Conservation (phyloP, 2,888 invertebrate species). For the Pollenia amentaria region DNA sequence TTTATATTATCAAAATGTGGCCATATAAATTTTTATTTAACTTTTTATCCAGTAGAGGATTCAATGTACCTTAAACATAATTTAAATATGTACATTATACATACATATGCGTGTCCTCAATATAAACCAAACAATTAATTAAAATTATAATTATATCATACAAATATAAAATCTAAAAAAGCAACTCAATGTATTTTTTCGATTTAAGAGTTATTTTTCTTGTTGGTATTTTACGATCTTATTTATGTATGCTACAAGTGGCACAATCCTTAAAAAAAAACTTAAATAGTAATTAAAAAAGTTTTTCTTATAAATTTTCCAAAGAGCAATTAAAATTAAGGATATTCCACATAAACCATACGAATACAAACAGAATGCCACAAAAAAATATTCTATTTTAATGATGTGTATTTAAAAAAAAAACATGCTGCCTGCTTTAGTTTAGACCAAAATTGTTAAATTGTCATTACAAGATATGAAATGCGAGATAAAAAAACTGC, state of each 20-base stretch:
- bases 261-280: conserved; percentile 1
- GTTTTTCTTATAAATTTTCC: background rate
- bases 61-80: too few species aligned
- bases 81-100: too few species aligned
- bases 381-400: conserved; percentile 9
- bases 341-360: conserved; percentile 17
- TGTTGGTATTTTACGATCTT: background rate
- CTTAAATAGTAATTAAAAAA: conserved; percentile 8
- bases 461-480: background rate
- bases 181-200: background rate
- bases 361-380: background rate
- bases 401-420: conserved; percentile 9
- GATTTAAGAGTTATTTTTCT: background rate
- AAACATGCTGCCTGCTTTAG: too few species aligned
- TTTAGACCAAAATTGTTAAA: conserved; percentile 17
- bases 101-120: background rate
- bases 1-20: too few species aligned
- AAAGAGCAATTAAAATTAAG: background rate
- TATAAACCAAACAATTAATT: background rate
- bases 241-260: background rate
- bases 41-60: too few species aligned
- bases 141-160: conserved; percentile 17
- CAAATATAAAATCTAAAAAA: background rate
- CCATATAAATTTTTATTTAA: too few species aligned
- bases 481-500: conserved; percentile 2